A percentile compares a stretch with the other conserved stretches of the same genome.
Evolutionary conservation across 92 coral and sea anemone species (phyloP).

Genomic region (Scolanthus callimorphus): DNA sequence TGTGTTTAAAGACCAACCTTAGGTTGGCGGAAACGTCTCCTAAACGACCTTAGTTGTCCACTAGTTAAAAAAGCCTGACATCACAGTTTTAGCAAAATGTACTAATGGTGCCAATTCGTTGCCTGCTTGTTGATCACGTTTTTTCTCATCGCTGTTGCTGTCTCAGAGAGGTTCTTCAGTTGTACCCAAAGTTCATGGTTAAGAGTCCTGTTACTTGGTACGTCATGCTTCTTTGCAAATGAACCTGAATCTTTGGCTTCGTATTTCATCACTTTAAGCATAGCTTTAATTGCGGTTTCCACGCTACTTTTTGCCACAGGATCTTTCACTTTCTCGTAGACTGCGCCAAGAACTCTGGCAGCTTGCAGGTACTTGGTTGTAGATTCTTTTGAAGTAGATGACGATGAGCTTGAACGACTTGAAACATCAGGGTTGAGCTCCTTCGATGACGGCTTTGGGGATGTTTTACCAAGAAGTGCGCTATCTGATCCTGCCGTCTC

Average conservation of each 20-base stretch:
- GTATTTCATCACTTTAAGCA: slow-evolving; percentile 65
- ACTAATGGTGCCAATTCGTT: too few species aligned
- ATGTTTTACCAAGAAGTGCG: background rate
- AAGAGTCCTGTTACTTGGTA: slow-evolving; percentile 25
- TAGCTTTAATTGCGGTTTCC: slow-evolving; percentile 91
- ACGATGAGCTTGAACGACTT: slow-evolving; percentile 1
- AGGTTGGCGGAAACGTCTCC: too few species aligned
- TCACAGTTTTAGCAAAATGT: too few species aligned
- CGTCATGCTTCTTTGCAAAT: slow-evolving; percentile 45
- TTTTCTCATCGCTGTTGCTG: slow-evolving; percentile 9
- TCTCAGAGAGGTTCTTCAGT: slow-evolving; percentile 1
- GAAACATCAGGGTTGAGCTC: background rate
- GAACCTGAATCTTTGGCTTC: slow-evolving; percentile 16
- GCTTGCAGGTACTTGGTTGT: slow-evolving; percentile 60
- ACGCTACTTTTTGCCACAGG: slow-evolving; percentile 91
- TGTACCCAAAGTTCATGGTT: slow-evolving; percentile 5
- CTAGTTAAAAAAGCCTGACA: too few species aligned
- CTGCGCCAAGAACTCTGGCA: slow-evolving; percentile 83
- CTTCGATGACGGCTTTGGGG: background rate
- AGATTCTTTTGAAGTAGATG: slow-evolving; percentile 7
- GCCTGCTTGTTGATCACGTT: background rate
- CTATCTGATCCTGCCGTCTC: background rate
- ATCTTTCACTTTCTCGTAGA: slow-evolving; percentile 81
- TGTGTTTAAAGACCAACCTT: too few species aligned
- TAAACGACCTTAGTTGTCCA: too few species aligned